Evolutionary conservation across 2,888 invertebrate genomes (phyloP), one percentile per base, ranked within the genome.

Genomic region (Eupithecia subfuscata): DNA sequence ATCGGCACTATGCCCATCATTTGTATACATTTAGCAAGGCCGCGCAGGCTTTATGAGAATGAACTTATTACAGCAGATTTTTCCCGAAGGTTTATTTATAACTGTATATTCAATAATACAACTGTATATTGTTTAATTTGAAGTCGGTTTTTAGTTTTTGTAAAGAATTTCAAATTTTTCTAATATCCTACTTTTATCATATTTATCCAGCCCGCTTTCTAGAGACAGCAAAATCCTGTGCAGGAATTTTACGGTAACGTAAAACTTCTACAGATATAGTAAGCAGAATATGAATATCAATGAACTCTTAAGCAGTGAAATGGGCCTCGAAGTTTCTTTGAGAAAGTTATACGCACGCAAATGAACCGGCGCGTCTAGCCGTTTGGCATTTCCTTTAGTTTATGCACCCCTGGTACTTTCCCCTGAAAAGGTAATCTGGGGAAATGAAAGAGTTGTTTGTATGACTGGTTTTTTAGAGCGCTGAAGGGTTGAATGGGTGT

Each of bases 361-460:
- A 80, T 77, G 76, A 77, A 70, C 68, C 75, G 67, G 67, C 60
- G 67, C 71, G 76, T 70, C 73, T 74, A 76, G 76, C 74, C 72
- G n/a, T 75, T 76, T 70, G 74, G 75, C 65, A 78, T 78, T 76
- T 78, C 77, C 75, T 71, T 64, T 64, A 75, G 71, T 78, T 80
- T 76, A 78, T 78, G 73, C 64, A 37, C 64, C 64, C 77, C 74
- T 78, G 71, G 73, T 77, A 78, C 78, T 73, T 76, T 74, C 18
- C 65, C 60, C 25, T 71, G 69, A 60, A 70, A 77, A 67, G 69
- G 72, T 74, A 74, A 74, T 72, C 74, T 72, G 30, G 9, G 72
- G 68, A 77, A 74, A 72, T 72, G 72, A 48, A 67, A 48, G 63
- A n/a, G 65, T 65, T 72, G 65, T 37, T 52, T 70, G 60, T 73